Percentiles rank a stretch among this genome's conserved stretches.
Conservation (phyloP, 2,888 invertebrate species). For the Noctua janthe region DNA sequence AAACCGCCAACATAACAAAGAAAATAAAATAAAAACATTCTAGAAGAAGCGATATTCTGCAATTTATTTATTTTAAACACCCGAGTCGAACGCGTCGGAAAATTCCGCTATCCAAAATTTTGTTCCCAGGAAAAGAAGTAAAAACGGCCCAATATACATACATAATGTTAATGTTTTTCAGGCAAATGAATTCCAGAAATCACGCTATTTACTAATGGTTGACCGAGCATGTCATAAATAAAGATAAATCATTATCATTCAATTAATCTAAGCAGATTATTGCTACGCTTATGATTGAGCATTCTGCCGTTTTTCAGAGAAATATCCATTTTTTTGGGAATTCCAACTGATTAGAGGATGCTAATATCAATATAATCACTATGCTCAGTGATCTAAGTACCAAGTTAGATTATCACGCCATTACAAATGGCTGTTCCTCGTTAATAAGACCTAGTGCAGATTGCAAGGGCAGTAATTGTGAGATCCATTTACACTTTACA, state of each 20-base stretch:
- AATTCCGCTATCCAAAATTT: conserved; percentile 4
- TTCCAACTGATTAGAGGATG: conserved; percentile 1
- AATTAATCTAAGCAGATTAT: conserved; percentile 64
- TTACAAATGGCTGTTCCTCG: not conserved
- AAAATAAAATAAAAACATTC: not conserved
- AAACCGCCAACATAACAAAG: not conserved
- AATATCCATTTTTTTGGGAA: conserved; percentile 12
- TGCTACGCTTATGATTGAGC: conserved; percentile 32
- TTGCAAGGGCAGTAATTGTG: not conserved
- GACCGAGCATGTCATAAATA: conserved; percentile 49
- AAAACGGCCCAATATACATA: not conserved
- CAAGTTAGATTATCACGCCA: not conserved
- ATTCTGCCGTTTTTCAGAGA: conserved; percentile 44
- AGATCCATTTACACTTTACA: not conserved
- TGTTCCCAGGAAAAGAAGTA: not conserved
- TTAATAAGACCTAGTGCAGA: not conserved
- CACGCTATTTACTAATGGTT: conserved; percentile 59
- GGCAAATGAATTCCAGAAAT: conserved; percentile 43
- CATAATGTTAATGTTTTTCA: conserved; percentile 51
- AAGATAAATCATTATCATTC: conserved; percentile 65
- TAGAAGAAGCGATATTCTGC: conserved; percentile 54
- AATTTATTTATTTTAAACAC: conserved; percentile 28
- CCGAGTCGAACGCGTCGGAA: not conserved
- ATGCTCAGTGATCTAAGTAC: not conserved
- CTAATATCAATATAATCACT: conserved; percentile 24